A percentile compares a stretch with the other conserved stretches of the same genome.
phyloP scores from a whole-genome alignment of 1,140 invertebrate species.

The Brevipalpus yothersi region DNA sequence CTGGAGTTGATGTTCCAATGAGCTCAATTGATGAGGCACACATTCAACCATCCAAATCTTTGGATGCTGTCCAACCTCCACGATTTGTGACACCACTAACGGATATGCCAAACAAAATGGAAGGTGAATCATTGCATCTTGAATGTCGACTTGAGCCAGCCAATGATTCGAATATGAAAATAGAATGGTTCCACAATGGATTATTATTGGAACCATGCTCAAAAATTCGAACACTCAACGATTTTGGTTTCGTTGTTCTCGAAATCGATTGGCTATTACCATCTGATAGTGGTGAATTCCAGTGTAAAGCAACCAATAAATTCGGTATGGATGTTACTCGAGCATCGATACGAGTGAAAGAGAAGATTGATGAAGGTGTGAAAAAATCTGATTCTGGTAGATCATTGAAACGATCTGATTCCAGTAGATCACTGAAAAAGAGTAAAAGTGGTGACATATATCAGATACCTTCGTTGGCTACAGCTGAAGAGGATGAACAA shows the following conservation, averaged over 20 bases:
- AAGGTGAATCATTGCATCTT: constrained; percentile 69
- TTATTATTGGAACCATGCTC: constrained; percentile 49
- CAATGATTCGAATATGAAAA: constrained; percentile 77
- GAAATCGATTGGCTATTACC: constrained; percentile 26
- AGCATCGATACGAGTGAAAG: constrained; percentile 34
- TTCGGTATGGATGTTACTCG: constrained; percentile 40
- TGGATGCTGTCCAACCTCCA: constrained; percentile 29
- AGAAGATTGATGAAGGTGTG: constrained; percentile 43
- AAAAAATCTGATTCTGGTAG: constrained; percentile 33
- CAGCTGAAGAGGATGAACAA: constrained; percentile 23
- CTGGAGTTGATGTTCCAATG: constrained; percentile 56
- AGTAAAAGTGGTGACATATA: too few relatives aligned
- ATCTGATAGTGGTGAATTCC: constrained; percentile 24
- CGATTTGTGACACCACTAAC: constrained; percentile 47
- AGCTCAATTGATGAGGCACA: constrained; percentile 57
- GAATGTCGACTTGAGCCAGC: constrained; percentile 83
- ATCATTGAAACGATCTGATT: too few relatives aligned
- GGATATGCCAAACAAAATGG: constrained; percentile 50
- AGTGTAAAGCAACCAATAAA: constrained; percentile 22
- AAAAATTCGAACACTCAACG: constrained; percentile 28
- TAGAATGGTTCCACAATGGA: constrained; percentile 86
- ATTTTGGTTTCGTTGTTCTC: constrained; percentile 29
- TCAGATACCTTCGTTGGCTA: too few relatives aligned
- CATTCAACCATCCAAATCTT: constrained; percentile 29
- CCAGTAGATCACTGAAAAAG: too few relatives aligned